phyloP scores from a whole-genome alignment of 2,113 vertebrate genomes.

The Myrmecophaga tridactyla region DNA sequence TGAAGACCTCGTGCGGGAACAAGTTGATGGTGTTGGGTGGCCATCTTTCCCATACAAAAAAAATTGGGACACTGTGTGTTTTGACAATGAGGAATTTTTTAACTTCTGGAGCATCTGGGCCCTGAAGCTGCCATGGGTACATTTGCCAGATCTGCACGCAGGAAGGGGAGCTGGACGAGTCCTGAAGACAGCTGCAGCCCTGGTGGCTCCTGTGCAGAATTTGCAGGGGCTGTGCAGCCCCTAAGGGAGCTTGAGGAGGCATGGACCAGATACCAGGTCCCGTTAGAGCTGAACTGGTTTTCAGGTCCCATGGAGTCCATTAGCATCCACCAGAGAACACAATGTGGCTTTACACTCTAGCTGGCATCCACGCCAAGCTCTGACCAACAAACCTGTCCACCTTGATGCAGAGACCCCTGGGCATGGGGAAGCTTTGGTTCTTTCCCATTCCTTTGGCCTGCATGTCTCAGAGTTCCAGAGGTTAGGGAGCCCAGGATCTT shows the following conservation, averaged over 20 bases:
- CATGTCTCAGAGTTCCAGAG: not conserved
- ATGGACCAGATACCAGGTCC: too few relatives aligned
- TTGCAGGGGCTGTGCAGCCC: not conserved
- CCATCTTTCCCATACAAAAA: not conserved
- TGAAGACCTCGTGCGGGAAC: fast-evolving
- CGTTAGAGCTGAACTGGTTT: not conserved
- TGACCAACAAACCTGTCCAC: not conserved
- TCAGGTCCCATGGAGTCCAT: fast-evolving
- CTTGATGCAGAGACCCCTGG: too few relatives aligned
- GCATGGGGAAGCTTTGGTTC: not conserved
- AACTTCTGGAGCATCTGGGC: not conserved
- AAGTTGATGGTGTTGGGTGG: not conserved
- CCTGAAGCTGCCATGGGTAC: fast-evolving
- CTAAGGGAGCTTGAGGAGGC: not conserved
- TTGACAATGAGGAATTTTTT: not conserved
- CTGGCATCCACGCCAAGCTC: not conserved
- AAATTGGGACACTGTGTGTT: too few relatives aligned
- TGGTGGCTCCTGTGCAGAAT: not conserved
- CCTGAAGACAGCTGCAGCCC: not conserved
- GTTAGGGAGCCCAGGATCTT: not conserved
- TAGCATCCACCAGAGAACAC: not conserved
- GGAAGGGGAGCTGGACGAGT: not conserved
- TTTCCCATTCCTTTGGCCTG: not conserved
- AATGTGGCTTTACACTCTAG: not conserved
- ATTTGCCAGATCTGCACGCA: not conserved